A percentile compares a stretch with the other conserved stretches of the same genome.
Evolutionary conservation across 2,797 vertebrate species (phyloP).

Genomic region (Sylvia borin): DNA sequence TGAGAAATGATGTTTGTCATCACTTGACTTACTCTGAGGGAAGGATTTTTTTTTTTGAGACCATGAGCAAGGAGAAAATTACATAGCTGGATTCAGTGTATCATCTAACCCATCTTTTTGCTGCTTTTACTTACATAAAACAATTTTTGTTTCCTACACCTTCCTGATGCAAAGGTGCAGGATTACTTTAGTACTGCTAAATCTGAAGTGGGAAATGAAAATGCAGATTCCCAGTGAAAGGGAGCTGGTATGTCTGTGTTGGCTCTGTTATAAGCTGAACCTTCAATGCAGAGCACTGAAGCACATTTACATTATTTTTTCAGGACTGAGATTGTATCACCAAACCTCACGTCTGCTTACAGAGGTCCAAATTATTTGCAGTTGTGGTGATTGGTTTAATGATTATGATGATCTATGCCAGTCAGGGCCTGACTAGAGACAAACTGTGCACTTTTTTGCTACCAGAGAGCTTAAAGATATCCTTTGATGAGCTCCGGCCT

Average conservation of each 20-base stretch:
- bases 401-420: background rate
- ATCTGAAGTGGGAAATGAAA: background rate
- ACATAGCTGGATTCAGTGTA: background rate
- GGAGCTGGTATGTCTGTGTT: background rate
- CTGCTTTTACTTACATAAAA: background rate
- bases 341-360: background rate
- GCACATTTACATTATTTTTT: background rate
- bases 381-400: background rate
- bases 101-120: background rate
- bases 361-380: background rate
- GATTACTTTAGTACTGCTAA: background rate
- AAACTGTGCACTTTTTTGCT: background rate
- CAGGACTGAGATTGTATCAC: background rate
- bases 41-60: background rate
- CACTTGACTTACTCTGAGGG: background rate
- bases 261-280: background rate
- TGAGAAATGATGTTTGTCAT: background rate
- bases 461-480: background rate
- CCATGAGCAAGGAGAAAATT: background rate
- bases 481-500: background rate
- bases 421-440: background rate
- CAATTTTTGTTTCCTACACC: background rate
- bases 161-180: background rate
- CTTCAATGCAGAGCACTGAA: background rate
- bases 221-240: background rate